Base-by-base conservation (phyloP, 1,140 invertebrate genomes). In the Euborellia annulipes region DNA sequence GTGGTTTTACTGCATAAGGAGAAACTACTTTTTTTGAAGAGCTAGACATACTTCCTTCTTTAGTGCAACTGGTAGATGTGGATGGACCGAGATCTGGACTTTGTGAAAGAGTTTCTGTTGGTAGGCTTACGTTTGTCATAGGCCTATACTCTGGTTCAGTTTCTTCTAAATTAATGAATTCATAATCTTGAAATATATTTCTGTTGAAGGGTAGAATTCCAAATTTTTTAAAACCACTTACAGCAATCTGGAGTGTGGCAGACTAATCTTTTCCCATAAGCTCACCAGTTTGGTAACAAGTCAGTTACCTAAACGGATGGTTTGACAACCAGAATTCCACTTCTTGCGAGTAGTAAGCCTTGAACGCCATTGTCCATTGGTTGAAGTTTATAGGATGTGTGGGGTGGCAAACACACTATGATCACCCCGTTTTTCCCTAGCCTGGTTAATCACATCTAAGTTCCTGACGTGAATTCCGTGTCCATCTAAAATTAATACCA, bases 301-400 rank as follows among this genome's bases (percentile, higher is more conserved):
- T n/a, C n/a, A n/a, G n/a, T n/a, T n/a, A n/a, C n/a, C 41, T 30
- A 8, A 8, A 14, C 3, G 21, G 34, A 32, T 43, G 40, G 27
- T 22, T 45, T 17, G 11, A 19, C 2, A 64, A 36, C 55, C 53
- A 66, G 20, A 38, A 50, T 47, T 47, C 21, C 14, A 60, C 49
- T 51, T 57, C 57, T 43, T 58, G 41, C 38, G 41, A 49, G 45
- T 62, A 65, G 43, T 55, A 59, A 3, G 50, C 56, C 42, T 57
- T 62, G 23, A 65, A 45, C 13, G 58, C 56, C 36, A 49, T 50
- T 55, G 64, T 63, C 60, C 13, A 64, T 46, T 18, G 63, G 62
- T 38, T 68, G 63, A 36, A 67, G 43, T 21, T 54, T 51, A 50
- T 66, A 56, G 3, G 57, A 59, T 11, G 53, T 53, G 49, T 67